Percentiles rank a stretch among this genome's conserved stretches.
Evolutionary conservation across 1,140 invertebrate species (phyloP).

Genomic region (Venturia canescens): DNA sequence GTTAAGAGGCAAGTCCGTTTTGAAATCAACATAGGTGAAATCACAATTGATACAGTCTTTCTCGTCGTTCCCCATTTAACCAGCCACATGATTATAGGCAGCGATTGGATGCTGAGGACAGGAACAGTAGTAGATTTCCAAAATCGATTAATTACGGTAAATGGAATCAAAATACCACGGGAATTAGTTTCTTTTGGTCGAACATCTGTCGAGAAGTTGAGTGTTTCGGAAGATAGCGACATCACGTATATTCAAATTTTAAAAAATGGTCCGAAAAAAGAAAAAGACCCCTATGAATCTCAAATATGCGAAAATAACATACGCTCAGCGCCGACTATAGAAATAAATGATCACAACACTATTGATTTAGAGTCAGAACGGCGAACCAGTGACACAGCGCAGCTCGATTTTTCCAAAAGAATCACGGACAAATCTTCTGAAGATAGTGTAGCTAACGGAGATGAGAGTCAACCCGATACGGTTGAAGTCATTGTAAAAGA

Average conservation of each 20-base stretch:
- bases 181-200: neutral
- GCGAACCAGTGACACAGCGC: too few species aligned
- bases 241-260: constrained; percentile 21
- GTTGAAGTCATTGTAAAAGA: too few species aligned
- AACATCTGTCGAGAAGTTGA: neutral
- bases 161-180: neutral
- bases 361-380: neutral
- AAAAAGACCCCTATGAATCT: too few species aligned
- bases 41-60: neutral
- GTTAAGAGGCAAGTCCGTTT: constrained; percentile 25
- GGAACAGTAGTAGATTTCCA: constrained; percentile 50
- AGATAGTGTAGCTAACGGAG: too few species aligned
- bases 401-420: too few species aligned
- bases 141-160: neutral
- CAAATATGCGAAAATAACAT: neutral
- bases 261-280: too few species aligned
- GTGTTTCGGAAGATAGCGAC: neutral
- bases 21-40: neutral
- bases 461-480: too few species aligned
- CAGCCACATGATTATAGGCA: constrained; percentile 49
- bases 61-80: constrained; percentile 47
- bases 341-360: neutral
- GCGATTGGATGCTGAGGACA: constrained; percentile 51
- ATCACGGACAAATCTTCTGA: too few species aligned
- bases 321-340: too few species aligned